A percentile compares a stretch with the other conserved stretches of the same genome.
Conservation (phyloP, 2,888 invertebrate species). For the Microchrysa polita region DNA sequence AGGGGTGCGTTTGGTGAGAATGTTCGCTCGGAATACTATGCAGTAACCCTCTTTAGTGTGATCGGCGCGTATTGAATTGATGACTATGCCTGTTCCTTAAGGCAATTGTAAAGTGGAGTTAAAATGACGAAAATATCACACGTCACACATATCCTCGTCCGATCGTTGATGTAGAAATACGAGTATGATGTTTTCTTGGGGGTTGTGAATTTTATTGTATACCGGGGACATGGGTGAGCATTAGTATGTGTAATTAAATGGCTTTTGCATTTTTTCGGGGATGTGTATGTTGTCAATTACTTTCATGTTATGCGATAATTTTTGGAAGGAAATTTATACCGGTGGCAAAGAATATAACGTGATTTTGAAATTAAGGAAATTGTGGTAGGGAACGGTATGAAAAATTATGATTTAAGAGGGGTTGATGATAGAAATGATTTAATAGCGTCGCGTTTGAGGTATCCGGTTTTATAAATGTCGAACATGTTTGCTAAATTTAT, state of each 20-base stretch:
- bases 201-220: neutral
- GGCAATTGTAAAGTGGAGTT: constrained; percentile 39
- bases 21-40: neutral
- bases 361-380: constrained; percentile 1
- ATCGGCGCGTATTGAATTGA: constrained; percentile 20
- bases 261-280: neutral
- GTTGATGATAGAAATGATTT: too few relatives aligned
- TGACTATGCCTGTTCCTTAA: constrained; percentile 29
- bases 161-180: neutral
- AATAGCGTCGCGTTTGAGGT: too few relatives aligned
- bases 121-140: constrained; percentile 33
- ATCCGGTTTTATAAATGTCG: too few relatives aligned
- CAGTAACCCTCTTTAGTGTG: constrained; percentile 13
- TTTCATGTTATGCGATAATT: constrained; percentile 30
- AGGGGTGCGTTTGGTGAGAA: neutral
- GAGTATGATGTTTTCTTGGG: neutral
- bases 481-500: too few relatives aligned
- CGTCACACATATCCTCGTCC: neutral
- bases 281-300: constrained; percentile 29
- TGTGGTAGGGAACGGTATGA: neutral
- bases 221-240: constrained; percentile 24
- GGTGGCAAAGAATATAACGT: neutral
- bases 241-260: constrained; percentile 41
- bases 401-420: too few relatives aligned
- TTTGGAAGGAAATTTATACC: neutral